Base-by-base conservation (phyloP, 2,888 invertebrate species). In the Lordiphosa andalusiaca region DNA sequence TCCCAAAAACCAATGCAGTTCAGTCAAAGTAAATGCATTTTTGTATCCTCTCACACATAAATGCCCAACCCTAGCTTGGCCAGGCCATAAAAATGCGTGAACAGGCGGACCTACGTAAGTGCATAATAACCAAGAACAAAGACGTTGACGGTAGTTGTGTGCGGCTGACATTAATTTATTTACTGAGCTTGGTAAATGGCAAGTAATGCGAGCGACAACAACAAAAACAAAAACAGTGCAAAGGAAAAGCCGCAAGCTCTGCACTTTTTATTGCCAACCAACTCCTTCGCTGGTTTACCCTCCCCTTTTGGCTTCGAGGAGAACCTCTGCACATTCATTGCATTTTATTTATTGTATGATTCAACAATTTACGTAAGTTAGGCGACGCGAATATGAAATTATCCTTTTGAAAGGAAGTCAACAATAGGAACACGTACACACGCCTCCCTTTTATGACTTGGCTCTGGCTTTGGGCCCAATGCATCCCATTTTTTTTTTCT, bases 301-400 rank as follows among this genome's bases (percentile, higher is more conserved):
- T 7, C 6, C 16, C 16, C 16, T 3, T 12, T 37, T 6, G 5
- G 16, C 1, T 16, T 12, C 13, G 38, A 38, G 38, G 40, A 21
- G 6, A 47, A 72, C 65, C 66, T 66, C 55, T 64, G 73, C 73
- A 71, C 77, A 77, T 74, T 77, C 74, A 65, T 73, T 70, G 70
- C 70, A 65, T 72, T 67, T 76, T 68, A 76, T 76, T 76, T 80
- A 76, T 76, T 59, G 70, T 70, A 80, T 76, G 68, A 76, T 80
- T 76, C 71, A 73, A 73, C 68, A 73, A 73, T 76, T 76, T 73
- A 81, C 70, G 58, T 67, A 67, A 72, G 81, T 73, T 80, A 61
- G 62, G 68, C 77, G 64, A 73, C 62, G 77, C 70, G 76, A 76
- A 76, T 73, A 67, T 70, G 64, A 76, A 76, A 76, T 80, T 71